Percentiles rank a stretch among this genome's conserved stretches.
phyloP scores from a whole-genome alignment of 2,797 vertebrate genomes.

The Melopsittacus undulatus region DNA sequence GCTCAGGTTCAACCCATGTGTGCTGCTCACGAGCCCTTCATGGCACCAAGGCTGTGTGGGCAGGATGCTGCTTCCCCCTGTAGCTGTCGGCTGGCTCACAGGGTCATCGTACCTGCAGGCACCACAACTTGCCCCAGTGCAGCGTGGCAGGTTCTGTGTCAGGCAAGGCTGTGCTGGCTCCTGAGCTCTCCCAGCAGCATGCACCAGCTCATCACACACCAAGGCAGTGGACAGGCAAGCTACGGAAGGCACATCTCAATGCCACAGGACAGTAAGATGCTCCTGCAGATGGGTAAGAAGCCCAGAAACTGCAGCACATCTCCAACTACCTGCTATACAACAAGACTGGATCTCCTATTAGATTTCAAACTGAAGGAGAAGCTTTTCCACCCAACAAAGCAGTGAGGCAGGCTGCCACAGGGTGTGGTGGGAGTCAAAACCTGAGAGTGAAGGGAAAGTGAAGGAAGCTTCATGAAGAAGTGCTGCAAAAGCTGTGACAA shows the following conservation, averaged over 20 bases:
- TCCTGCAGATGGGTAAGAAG: neutral
- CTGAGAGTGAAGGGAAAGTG: neutral
- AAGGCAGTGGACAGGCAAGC: neutral
- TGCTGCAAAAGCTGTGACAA: neutral
- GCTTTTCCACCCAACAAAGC: neutral
- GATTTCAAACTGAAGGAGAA: neutral
- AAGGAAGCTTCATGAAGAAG: neutral
- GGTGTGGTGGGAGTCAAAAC: neutral
- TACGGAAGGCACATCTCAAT: neutral
- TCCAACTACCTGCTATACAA: neutral
- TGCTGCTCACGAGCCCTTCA: neutral
- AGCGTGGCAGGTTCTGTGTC: neutral
- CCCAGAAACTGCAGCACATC: neutral
- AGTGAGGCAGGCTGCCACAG: accelerated
- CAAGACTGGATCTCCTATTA: neutral
- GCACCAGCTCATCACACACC: accelerated
- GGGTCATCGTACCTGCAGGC: neutral
- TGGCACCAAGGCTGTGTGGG: accelerated
- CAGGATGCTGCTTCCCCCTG: neutral
- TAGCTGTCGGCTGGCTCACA: neutral
- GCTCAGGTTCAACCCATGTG: neutral
- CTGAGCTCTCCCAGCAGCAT: neutral
- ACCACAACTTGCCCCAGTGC: neutral
- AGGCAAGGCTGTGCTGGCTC: neutral
- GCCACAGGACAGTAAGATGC: neutral